Percentiles rank a stretch among this genome's conserved stretches.
phyloP scores from a whole-genome alignment of 2,113 vertebrate species.

The Mesembrinibis cayennensis region DNA sequence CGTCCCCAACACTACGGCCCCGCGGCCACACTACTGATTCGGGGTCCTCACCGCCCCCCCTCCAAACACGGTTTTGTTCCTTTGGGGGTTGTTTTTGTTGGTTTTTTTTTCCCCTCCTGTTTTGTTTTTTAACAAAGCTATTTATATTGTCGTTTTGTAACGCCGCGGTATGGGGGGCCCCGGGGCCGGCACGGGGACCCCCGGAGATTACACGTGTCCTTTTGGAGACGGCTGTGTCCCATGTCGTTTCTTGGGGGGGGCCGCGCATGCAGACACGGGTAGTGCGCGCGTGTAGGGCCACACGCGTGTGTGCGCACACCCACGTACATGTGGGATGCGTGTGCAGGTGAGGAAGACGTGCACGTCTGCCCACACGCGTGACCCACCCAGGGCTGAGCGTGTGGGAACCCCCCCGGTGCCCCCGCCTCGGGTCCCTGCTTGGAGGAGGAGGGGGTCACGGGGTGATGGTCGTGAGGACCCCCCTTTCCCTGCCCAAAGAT shows the following conservation, averaged over 20 bases:
- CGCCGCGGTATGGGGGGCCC: not conserved
- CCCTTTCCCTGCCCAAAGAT: not conserved
- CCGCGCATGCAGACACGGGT: not conserved
- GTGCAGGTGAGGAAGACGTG: not conserved
- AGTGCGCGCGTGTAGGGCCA: too few species aligned
- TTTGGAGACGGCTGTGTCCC: not conserved
- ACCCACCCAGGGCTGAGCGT: not conserved
- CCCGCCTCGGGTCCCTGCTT: not conserved
- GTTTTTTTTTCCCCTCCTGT: not conserved
- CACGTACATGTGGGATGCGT: too few species aligned
- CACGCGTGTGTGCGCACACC: too few species aligned
- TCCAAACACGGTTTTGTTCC: not conserved
- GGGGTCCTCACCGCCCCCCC: not conserved
- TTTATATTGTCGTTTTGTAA: constrained; percentile 74
- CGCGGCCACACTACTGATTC: constrained; percentile 43
- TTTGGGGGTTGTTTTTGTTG: not conserved
- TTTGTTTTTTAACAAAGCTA: constrained; percentile 64
- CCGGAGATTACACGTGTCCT: not conserved
- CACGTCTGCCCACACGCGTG: too few species aligned
- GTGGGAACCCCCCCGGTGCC: not conserved
- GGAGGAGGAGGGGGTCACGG: not conserved
- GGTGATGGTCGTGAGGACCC: too few species aligned
- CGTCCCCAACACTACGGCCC: not conserved
- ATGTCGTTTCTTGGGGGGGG: not conserved
- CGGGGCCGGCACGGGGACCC: not conserved